Evolutionary conservation across 2,113 vertebrate species (phyloP), one percentile per base, ranked within the genome.

Genomic region (Brienomyrus brachyistius): DNA sequence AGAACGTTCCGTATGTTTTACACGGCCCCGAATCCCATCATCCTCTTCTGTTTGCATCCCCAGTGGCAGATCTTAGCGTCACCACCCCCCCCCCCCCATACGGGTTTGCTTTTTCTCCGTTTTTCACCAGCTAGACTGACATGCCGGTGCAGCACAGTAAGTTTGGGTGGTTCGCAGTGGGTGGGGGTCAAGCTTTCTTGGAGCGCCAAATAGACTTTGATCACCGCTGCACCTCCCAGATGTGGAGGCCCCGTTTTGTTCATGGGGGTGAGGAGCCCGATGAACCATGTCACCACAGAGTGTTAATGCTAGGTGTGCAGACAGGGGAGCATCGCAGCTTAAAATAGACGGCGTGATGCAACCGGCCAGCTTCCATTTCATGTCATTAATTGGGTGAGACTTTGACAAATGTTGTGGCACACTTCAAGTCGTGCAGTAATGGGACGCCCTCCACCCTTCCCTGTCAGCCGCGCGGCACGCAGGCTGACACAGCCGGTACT

Each of bases 401-500:
- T 40, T 48, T 3, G 19, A 43, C 21, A n/a, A 84, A 84, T n/a
- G 27, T n/a, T 40, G 85, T 31, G 51, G 27, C 50, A 87, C 85
- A 52, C 51, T 87, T 54, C 27, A 43, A 40, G 5, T 17, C 11
- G 1, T 19, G 51, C 48, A 2, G 10, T 87, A 87, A 87, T 9
- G 51, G 51, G 51, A 51, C 48, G 8, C 50, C 51, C 85, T 54
- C 51, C 27, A 8, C 51, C 51, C 56, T 47, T 35, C 40, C 43
- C 48, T 40, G 56, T 40, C 51, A 40, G 40, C 40, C 40, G 40
- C 40, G 40, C 40, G 1, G 40, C 40, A 27, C 59, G 51, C 66
- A 91, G 86, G n/a, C 74, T 27, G 50, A 23, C 77, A 86, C 85
- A 88, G 48, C 50, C 17, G 66, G 50, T 51, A 40, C 10, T 87